Evolutionary conservation across 2,797 vertebrate genomes (phyloP).

Genomic region (Malacoraja senta): DNA sequence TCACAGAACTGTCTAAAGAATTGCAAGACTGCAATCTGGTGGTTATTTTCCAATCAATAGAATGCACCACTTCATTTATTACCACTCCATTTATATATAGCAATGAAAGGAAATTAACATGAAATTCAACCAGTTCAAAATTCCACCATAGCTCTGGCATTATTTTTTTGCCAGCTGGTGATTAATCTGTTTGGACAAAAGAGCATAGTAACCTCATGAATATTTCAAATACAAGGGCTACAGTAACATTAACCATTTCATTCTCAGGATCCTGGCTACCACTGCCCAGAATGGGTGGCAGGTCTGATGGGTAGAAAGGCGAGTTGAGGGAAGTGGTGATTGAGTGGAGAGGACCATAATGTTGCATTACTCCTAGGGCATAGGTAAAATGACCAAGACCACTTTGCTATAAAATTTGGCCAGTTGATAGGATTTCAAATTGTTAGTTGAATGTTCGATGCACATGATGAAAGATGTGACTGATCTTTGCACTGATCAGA

Average conservation of each 20-base stretch:
- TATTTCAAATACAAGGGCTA: neutral
- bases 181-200: slow-evolving; percentile 11
- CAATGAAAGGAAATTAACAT: slow-evolving; percentile 22
- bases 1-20: slow-evolving; percentile 19
- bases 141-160: slow-evolving; percentile 14
- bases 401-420: neutral
- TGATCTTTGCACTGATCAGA: neutral
- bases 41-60: slow-evolving; percentile 33
- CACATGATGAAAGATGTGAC: neutral
- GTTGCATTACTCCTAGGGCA: neutral
- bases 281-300: too few relatives aligned
- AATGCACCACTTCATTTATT: slow-evolving; percentile 10
- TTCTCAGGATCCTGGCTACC: neutral
- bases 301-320: neutral
- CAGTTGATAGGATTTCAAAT: neutral
- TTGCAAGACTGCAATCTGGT: slow-evolving; percentile 1
- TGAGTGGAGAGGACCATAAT: neutral
- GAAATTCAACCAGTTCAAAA: slow-evolving; percentile 34
- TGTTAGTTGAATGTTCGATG: neutral
- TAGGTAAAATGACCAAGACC: neutral
- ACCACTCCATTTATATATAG: slow-evolving; percentile 17
- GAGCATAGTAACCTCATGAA: neutral
- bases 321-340: neutral
- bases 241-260: neutral
- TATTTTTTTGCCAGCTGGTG: neutral